Evolutionary conservation across 2,888 invertebrate genomes (phyloP).

Genomic region (Oligia fasciuncula): DNA sequence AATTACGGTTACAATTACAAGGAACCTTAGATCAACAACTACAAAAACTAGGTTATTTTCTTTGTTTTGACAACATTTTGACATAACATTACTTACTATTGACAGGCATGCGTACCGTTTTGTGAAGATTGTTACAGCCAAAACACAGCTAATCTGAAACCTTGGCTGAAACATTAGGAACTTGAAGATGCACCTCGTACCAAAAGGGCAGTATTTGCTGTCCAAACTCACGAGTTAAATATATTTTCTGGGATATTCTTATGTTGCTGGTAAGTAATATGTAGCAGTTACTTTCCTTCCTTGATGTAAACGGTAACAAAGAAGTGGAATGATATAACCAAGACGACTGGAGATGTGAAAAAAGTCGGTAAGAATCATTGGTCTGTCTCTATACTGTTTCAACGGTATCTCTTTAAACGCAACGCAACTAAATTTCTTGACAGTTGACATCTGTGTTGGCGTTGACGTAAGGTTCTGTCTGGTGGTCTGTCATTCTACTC

Average conservation of each 20-base stretch:
- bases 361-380: not conserved
- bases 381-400: not conserved
- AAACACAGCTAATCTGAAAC: not conserved
- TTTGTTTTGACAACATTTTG: constrained; percentile 44
- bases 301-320: too few species aligned
- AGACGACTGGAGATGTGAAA: not conserved
- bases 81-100: not conserved
- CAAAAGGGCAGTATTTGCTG: not conserved
- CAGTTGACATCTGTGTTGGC: not conserved
- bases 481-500: too few species aligned
- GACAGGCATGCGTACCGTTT: not conserved
- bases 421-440: constrained; percentile 7
- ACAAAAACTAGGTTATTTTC: constrained; percentile 13
- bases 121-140: constrained; percentile 2
- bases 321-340: not conserved
- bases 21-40: not conserved
- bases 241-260: not conserved
- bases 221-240: not conserved
- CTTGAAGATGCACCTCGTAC: not conserved
- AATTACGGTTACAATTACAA: not conserved
- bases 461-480: too few species aligned
- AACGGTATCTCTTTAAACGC: constrained; percentile 15
- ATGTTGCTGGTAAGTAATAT: not conserved
- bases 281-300: not conserved
- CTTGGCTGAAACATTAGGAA: not conserved